Percentiles rank a stretch among this genome's conserved stretches.
Evolutionary conservation across 2,888 invertebrate genomes (phyloP).

Genomic region (Drosophila suboccidentalis): DNA sequence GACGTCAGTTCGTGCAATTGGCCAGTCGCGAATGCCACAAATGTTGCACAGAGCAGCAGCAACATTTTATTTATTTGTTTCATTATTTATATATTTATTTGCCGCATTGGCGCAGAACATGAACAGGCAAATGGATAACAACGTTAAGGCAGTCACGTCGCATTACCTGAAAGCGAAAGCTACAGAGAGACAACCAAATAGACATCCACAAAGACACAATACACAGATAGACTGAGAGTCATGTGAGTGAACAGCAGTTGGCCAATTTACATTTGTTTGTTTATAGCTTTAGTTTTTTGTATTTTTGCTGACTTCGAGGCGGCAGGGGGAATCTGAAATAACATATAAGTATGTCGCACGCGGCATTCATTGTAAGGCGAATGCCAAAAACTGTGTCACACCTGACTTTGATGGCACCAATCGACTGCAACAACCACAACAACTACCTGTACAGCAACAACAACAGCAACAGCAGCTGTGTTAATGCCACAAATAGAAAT

Average conservation of each 20-base stretch:
- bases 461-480: constrained; percentile 23
- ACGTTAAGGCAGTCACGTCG: constrained; percentile 67
- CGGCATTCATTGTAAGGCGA: constrained; percentile 38
- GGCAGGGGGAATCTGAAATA: constrained; percentile 33
- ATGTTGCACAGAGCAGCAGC: constrained; percentile 45
- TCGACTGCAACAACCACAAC: constrained; percentile 29
- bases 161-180: constrained; percentile 73
- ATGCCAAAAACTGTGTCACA: constrained; percentile 76
- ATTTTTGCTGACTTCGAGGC: background rate
- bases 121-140: constrained; percentile 55
- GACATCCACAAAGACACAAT: constrained; percentile 8
- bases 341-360: constrained; percentile 62
- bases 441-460: constrained; percentile 6
- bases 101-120: constrained; percentile 62
- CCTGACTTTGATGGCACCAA: constrained; percentile 68
- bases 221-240: constrained; percentile 18
- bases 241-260: constrained; percentile 32
- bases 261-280: constrained; percentile 66
- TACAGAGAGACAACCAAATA: constrained; percentile 31
- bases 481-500: constrained; percentile 64
- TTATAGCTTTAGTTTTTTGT: constrained; percentile 46
- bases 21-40: constrained; percentile 53
- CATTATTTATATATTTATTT: constrained; percentile 2
- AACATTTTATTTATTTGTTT: constrained; percentile 44
- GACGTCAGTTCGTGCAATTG: constrained; percentile 42